Evolutionary conservation across 2,888 invertebrate genomes (phyloP).

Genomic region (Pyrgus malvae): DNA sequence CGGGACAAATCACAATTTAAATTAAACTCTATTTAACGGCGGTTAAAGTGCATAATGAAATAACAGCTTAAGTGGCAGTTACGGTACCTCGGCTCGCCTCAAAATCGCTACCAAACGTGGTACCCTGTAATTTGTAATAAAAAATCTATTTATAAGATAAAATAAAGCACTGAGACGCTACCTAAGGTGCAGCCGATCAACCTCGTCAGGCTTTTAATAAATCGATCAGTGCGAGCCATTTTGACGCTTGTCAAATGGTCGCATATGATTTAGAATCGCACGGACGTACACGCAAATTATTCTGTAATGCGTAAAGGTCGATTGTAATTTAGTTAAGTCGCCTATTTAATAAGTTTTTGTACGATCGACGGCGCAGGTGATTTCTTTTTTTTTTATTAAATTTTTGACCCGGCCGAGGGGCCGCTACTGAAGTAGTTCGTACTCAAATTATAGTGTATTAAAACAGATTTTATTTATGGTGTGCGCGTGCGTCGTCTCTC

Average conservation of each 20-base stretch:
- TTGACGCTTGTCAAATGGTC: constrained; percentile 71
- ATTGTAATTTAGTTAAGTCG: constrained; percentile 80
- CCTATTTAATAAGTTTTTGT: constrained; percentile 79
- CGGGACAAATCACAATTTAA: constrained; percentile 44
- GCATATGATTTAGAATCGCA: constrained; percentile 67
- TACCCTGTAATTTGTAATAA: constrained; percentile 81
- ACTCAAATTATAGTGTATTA: constrained; percentile 78
- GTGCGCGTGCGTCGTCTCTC: constrained; percentile 49
- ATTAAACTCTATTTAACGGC: constrained; percentile 61
- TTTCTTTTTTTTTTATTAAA: constrained; percentile 52
- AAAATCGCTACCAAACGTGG: constrained; percentile 77
- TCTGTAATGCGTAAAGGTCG: constrained; percentile 76
- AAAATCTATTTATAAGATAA: constrained; percentile 82
- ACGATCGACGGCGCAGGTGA: constrained; percentile 66
- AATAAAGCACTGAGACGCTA: constrained; percentile 76
- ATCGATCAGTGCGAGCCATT: constrained; percentile 62
- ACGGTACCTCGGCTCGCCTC: constrained; percentile 53
- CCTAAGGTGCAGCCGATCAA: constrained; percentile 76
- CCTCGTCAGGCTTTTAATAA: constrained; percentile 71
- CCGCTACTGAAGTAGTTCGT: constrained; percentile 79
- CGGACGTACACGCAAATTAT: constrained; percentile 67
- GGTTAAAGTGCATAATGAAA: constrained; percentile 61
- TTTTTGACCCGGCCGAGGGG: constrained; percentile 50
- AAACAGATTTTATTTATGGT: constrained; percentile 68
- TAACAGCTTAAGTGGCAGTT: constrained; percentile 49